A percentile compares a stretch with the other conserved stretches of the same genome.
phyloP scores from a whole-genome alignment of 2,113 vertebrate species.

The Thalassoma bifasciatum region DNA sequence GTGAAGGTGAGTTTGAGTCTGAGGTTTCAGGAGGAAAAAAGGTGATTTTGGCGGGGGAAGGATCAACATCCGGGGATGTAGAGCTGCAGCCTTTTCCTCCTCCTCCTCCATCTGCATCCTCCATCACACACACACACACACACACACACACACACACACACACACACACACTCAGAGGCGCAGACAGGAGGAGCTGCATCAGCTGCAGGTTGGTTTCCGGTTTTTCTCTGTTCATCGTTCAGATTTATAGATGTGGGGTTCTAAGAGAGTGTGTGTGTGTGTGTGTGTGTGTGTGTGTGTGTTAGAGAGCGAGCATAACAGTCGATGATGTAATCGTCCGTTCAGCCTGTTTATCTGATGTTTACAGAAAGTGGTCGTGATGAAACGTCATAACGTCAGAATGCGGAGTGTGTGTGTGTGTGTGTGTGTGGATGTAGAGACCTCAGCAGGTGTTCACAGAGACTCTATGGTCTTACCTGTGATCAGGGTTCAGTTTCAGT shows the following conservation, averaged over 20 bases:
- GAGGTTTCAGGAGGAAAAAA: too few species aligned
- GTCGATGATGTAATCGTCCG: conserved; percentile 24
- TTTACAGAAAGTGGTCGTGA: too few species aligned
- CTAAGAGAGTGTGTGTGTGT: neutral
- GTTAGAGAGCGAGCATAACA: too few species aligned
- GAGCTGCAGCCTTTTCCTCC: neutral
- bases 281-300: neutral
- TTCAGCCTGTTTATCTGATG: neutral
- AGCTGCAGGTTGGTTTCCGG: conserved; percentile 29
- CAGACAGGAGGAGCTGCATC: neutral
- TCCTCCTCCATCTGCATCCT: conserved; percentile 12
- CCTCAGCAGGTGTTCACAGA: neutral
- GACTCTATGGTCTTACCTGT: too few species aligned
- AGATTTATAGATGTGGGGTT: too few species aligned
- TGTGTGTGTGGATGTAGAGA: neutral
- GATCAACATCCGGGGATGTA: conserved; percentile 13
- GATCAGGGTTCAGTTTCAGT: too few species aligned
- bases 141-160: neutral
- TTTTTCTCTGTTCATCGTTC: neutral
- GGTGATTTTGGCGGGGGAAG: too few species aligned
- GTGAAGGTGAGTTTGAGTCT: neutral
- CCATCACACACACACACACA: conserved; percentile 6
- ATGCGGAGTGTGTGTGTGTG: neutral
- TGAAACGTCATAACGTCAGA: too few species aligned
- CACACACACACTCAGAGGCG: neutral